Base-by-base conservation (phyloP, 2,113 vertebrate genomes). In the Apodemus speciosus region DNA sequence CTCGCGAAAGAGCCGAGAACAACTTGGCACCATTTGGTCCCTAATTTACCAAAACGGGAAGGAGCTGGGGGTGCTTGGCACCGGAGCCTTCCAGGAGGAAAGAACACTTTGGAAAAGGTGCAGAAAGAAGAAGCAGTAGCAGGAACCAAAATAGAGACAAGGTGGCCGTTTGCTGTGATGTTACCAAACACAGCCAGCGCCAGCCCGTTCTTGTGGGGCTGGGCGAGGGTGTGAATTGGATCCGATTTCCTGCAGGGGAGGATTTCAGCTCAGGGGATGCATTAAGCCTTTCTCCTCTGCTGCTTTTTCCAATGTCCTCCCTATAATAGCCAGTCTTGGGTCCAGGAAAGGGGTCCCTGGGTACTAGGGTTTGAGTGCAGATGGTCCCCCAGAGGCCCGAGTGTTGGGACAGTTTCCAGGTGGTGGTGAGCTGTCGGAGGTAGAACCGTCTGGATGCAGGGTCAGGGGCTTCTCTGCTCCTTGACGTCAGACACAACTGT, bases 11-110 rank as follows among this genome's bases (percentile, higher is more conserved):
- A 97, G 96, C 93, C 64, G 76, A 96, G 96, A 97, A 97, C 86
- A 90, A 96, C 97, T 98, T 98, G 97, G 97, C 95, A 96, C 95
- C 95, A 92, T 95, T 95, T 96, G 96, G 93, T 93, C 94, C 95
- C 97, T 98, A 96, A 98, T 98, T 98, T 97, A 97, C 96, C 97
- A 77, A 96, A 97, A 96, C 0, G 88, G 96, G 97, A 96, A 79
- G 89, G 89, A 97, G 96, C 97, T 87, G 93, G 95, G 96, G 93
- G 90, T 96, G 94, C 92, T 49, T 95, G 91, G 96, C 96, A 88
- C 93, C 35, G 64, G 84, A 89, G 92, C 94, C 97, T 97, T 96
- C 91, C 96, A 95, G 85, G 91, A 97, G 95, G 96, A 97, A 97
- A 95, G 84, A 92, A 85, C 10, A 25, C 93, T 93, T 95, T 96